phyloP scores from a whole-genome alignment of 2,888 invertebrate species.

The Andrena bicolor region DNA sequence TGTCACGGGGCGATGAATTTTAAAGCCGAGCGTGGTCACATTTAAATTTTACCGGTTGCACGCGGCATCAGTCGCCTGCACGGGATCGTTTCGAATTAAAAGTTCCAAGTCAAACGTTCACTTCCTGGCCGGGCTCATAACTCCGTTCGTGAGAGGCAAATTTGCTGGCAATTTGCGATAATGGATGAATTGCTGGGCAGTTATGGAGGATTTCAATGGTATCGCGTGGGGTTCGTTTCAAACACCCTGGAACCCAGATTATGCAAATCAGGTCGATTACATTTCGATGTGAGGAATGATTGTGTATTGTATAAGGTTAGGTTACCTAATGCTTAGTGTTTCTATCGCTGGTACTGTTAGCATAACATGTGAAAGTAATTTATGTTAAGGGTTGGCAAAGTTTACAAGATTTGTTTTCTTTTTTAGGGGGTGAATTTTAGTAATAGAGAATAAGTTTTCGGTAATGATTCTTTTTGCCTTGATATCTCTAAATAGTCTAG shows the following conservation, averaged over 20 bases:
- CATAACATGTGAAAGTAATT: too few species aligned
- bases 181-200: not conserved
- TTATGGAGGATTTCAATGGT: not conserved
- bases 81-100: conserved; percentile 17
- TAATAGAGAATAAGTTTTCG: not conserved
- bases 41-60: conserved; percentile 47
- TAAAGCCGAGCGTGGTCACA: conserved; percentile 43
- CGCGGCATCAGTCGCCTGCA: not conserved
- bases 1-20: conserved; percentile 38
- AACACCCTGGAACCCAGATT: not conserved
- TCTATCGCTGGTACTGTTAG: too few species aligned
- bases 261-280: not conserved
- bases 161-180: not conserved
- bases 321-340: too few species aligned
- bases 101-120: not conserved
- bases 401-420: too few species aligned
- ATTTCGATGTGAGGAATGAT: not conserved
- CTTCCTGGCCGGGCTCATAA: not conserved
- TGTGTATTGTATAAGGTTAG: not conserved
- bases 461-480: not conserved
- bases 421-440: too few species aligned
- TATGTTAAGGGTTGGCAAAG: too few species aligned
- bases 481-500: not conserved
- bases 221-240: too few species aligned
- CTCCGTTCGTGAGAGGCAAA: not conserved